Evolutionary conservation across 2,797 vertebrate genomes (phyloP).

Genomic region (Cyclopterus lumpus): DNA sequence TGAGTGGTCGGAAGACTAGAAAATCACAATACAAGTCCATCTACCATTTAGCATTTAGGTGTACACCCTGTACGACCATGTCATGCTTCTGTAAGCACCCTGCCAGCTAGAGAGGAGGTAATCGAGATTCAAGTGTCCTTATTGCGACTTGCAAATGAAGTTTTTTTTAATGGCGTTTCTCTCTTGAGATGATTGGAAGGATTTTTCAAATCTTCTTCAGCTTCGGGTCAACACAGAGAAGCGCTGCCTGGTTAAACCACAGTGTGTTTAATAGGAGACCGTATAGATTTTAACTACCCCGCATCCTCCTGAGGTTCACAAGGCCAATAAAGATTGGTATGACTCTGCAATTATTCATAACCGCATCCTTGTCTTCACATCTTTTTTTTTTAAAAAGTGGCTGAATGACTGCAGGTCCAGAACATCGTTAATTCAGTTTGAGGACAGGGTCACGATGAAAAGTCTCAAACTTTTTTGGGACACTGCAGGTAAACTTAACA

Average conservation of each 20-base stretch:
- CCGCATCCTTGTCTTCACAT: conserved; percentile 9
- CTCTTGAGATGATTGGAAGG: not conserved
- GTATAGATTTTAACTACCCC: conserved; percentile 44
- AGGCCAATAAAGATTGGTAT: conserved; percentile 27
- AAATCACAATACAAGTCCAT: no score
- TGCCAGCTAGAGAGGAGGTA: not conserved
- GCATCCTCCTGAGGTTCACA: conserved; percentile 13
- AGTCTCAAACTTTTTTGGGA: not conserved
- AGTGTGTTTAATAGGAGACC: conserved; percentile 35
- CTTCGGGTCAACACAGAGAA: conserved; percentile 20
- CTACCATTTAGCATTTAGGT: no score
- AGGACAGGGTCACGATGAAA: not conserved
- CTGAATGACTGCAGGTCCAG: conserved; percentile 26
- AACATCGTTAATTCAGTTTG: conserved; percentile 29
- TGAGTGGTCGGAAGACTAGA: no score
- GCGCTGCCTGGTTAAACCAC: conserved; percentile 29
- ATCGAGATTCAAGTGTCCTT: not conserved
- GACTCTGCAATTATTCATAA: conserved; percentile 25
- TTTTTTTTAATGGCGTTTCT: not conserved
- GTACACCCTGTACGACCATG: not conserved
- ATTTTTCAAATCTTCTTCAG: conserved; percentile 26
- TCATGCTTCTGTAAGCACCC: not conserved
- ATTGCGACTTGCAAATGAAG: conserved; percentile 4
- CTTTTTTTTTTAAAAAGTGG: conserved; percentile 24
- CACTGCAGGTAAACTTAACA: not conserved